Conservation (phyloP, 2,888 invertebrate genomes). For the Tipula lateralis region DNA sequence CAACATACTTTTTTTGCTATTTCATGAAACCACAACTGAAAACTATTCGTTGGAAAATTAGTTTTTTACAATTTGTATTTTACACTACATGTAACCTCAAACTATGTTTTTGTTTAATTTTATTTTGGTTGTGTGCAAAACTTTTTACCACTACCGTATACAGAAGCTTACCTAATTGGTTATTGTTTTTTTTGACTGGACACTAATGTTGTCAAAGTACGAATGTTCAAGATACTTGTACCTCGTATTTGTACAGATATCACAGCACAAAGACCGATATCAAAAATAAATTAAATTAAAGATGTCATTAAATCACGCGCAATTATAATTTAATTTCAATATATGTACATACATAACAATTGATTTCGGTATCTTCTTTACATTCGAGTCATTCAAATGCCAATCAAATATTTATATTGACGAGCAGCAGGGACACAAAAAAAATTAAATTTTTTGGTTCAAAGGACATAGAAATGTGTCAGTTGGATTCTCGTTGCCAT, state of each 20-base stretch:
- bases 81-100: not conserved
- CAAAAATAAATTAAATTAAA: not conserved
- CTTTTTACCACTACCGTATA: not conserved
- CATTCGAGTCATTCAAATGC: not conserved
- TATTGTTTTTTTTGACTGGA: not conserved
- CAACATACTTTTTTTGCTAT: not conserved
- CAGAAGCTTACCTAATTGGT: not conserved
- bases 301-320: not conserved
- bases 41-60: not conserved
- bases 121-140: not conserved
- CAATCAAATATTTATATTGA: not conserved
- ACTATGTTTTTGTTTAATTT: not conserved
- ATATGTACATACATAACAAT: not conserved
- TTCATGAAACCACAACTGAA: not conserved
- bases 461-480: not conserved
- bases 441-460: not conserved
- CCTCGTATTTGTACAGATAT: not conserved
- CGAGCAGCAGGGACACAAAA: not conserved
- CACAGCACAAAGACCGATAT: not conserved
- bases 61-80: not conserved
- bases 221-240: not conserved
- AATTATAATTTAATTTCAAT: not conserved
- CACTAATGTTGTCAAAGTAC: not conserved
- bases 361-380: conserved; percentile 8
- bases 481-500: not conserved